Evolutionary conservation across 92 coral and sea anemone species (phyloP).

Genomic region (Hydrozoanthus gracilis): DNA sequence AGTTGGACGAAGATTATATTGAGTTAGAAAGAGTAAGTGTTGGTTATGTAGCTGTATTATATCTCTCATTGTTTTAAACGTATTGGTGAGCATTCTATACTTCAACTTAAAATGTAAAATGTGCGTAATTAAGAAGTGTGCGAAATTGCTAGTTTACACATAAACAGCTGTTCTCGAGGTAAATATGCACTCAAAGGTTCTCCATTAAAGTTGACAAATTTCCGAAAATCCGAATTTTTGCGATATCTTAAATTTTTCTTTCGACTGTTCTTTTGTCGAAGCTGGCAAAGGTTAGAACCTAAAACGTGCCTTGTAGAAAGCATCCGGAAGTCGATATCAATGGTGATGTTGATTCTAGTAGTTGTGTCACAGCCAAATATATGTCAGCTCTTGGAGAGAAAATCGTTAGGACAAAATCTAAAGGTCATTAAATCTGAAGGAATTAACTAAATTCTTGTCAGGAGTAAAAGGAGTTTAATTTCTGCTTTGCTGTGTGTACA

Average conservation of each 20-base stretch:
- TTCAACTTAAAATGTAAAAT: background rate
- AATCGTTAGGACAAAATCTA: too few relatives aligned
- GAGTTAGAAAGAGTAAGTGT: constrained; percentile 92
- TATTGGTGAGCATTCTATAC: background rate
- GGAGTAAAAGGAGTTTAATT: too few relatives aligned
- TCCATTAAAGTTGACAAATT: background rate
- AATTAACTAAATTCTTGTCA: too few relatives aligned
- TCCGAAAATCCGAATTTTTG: background rate
- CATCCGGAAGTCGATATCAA: background rate
- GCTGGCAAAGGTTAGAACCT: too few relatives aligned
- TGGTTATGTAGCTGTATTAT: background rate
- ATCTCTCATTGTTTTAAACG: background rate
- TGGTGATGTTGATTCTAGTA: background rate
- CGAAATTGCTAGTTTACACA: too few relatives aligned
- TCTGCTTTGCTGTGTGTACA: too few relatives aligned
- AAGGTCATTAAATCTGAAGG: too few relatives aligned
- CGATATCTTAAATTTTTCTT: background rate
- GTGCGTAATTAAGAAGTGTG: background rate
- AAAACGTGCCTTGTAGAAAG: background rate
- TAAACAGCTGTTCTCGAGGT: background rate
- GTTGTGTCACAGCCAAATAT: background rate
- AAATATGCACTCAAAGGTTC: background rate
- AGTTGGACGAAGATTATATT: constrained; percentile 88
- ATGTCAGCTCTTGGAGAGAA: background rate
- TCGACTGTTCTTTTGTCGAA: too few relatives aligned